These are phyloP conservation scores for Leucozona laternaria DNA, from an alignment of 2,888 invertebrate genomes.

Conservation along the genomic window DNA sequence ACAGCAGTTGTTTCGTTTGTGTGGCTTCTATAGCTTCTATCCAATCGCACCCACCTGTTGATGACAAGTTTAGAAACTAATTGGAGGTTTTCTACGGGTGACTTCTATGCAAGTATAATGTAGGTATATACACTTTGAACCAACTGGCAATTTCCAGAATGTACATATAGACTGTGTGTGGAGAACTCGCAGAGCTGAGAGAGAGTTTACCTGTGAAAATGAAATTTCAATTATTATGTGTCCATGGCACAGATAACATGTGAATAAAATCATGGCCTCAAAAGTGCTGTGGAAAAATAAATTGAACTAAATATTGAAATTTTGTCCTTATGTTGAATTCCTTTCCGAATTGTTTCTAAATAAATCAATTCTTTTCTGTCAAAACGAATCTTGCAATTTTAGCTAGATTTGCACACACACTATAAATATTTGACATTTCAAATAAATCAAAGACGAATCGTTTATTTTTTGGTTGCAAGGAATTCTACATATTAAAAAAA, in stretches of 20 bases:
- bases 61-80: slow-evolving; percentile 62
- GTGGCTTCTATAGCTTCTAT: background rate
- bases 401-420: no score
- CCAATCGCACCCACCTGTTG: slow-evolving; percentile 44
- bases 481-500: no score
- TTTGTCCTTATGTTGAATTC: no score
- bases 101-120: slow-evolving; percentile 1
- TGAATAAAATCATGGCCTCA: background rate
- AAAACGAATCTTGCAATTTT: no score
- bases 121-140: background rate
- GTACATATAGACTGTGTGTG: slow-evolving; percentile 23
- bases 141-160: slow-evolving; percentile 22
- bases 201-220: slow-evolving; percentile 21
- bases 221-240: slow-evolving; percentile 51
- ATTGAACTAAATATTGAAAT: no score
- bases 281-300: slow-evolving; percentile 5
- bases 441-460: no score
- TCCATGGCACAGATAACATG: slow-evolving; percentile 39
- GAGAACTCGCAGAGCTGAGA: background rate
- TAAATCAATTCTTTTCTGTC: no score
- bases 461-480: no score
- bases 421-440: no score
- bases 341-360: no score
- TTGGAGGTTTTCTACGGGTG: slow-evolving; percentile 50
- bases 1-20: background rate